Conservation (phyloP, 2,888 invertebrate genomes). For the Melinopterus prodromus region DNA sequence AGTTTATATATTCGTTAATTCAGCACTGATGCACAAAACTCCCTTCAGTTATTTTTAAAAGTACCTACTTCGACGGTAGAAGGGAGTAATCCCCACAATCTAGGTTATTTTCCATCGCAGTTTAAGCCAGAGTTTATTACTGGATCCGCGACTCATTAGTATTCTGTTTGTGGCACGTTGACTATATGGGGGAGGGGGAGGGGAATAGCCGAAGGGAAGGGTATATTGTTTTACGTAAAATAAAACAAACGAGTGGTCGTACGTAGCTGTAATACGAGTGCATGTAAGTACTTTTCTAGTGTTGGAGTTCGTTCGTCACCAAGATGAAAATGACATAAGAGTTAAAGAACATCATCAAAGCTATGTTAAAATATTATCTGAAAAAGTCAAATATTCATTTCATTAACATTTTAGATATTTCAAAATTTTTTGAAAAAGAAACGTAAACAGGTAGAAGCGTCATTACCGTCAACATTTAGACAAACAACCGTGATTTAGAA, state of each 20-base stretch:
- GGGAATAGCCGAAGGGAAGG: background rate
- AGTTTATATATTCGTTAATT: too few relatives aligned
- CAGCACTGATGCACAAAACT: too few relatives aligned
- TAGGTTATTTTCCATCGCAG: background rate
- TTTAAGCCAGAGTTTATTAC: background rate
- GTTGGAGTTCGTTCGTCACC: background rate
- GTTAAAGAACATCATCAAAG: too few relatives aligned
- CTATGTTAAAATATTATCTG: too few relatives aligned
- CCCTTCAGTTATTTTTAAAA: background rate
- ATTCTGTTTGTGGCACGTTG: background rate
- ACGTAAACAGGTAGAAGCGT: too few relatives aligned
- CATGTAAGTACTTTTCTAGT: background rate
- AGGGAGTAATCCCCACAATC: background rate
- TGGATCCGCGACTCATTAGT: background rate
- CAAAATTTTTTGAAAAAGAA: too few relatives aligned
- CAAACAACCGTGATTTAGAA: too few relatives aligned
- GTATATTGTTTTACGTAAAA: background rate
- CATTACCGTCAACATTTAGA: too few relatives aligned
- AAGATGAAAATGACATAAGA: too few relatives aligned
- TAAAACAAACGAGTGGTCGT: background rate
- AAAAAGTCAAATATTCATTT: too few relatives aligned
- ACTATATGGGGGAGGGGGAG: background rate
- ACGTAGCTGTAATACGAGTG: background rate
- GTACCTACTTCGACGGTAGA: background rate
- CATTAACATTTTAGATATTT: too few relatives aligned